Evolutionary conservation across 1,140 invertebrate genomes (phyloP).

Genomic region (Aphelinus certus): DNA sequence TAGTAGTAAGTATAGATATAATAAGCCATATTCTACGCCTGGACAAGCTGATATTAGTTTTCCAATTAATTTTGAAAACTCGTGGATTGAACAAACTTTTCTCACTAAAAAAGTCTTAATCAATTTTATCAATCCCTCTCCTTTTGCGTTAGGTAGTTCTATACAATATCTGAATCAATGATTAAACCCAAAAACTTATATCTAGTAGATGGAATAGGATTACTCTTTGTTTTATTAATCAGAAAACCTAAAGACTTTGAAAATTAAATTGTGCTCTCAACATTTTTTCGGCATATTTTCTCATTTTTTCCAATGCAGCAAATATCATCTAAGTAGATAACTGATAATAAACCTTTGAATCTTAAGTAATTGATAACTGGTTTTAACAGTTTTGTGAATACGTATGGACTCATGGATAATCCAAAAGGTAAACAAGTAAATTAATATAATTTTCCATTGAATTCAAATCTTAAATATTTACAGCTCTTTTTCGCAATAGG

Average conservation of each 20-base stretch:
- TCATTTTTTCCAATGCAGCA: not conserved
- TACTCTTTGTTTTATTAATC: not conserved
- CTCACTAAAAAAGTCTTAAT: no score
- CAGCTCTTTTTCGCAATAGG: not conserved
- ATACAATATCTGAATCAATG: slow-evolving; percentile 2
- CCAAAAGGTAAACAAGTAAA: slow-evolving; percentile 37
- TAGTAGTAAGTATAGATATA: no score
- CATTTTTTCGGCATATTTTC: slow-evolving; percentile 15
- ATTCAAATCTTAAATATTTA: slow-evolving; percentile 37
- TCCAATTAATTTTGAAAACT: no score
- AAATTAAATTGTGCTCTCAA: not conserved
- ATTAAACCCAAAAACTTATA: not conserved
- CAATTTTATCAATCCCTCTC: no score
- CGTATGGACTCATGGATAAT: slow-evolving; percentile 11
- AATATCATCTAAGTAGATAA: slow-evolving; percentile 38
- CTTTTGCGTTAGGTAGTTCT: no score
- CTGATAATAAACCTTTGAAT: slow-evolving; percentile 12
- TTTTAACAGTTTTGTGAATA: slow-evolving; percentile 41
- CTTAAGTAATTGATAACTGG: slow-evolving; percentile 21
- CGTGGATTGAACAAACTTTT: no score
- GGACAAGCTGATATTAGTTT: no score
- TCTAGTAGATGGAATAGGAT: not conserved
- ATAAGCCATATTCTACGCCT: no score
- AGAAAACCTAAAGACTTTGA: not conserved
- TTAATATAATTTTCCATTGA: slow-evolving; percentile 20